Percentiles rank a stretch among this genome's conserved stretches.
Conservation (phyloP, 2,113 vertebrate species). For the Jacana jacana region DNA sequence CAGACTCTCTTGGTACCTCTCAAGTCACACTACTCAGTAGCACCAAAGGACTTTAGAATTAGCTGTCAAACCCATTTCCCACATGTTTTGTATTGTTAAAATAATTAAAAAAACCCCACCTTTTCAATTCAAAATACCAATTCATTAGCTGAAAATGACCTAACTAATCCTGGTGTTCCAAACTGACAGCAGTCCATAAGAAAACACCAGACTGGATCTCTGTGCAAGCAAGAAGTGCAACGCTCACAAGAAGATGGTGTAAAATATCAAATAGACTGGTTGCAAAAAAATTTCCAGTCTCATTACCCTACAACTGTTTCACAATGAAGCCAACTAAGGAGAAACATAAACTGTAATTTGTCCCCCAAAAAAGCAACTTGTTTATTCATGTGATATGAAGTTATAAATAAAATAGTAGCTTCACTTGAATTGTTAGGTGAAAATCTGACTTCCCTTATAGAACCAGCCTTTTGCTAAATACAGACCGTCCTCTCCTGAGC, state of each 20-base stretch:
- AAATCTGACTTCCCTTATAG: neutral
- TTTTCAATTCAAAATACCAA: neutral
- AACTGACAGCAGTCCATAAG: neutral
- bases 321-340: neutral
- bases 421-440: neutral
- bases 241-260: neutral
- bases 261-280: neutral
- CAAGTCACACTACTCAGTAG: neutral
- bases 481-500: fast-evolving
- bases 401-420: neutral
- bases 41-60: neutral
- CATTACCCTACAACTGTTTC: neutral
- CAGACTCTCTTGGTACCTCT: neutral
- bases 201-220: neutral
- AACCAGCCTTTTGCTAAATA: neutral
- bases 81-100: neutral
- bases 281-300: neutral
- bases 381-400: neutral
- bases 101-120: neutral
- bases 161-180: neutral
- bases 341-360: neutral
- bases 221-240: neutral
- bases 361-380: neutral
- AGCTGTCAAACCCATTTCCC: neutral
- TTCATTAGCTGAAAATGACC: neutral